Evolutionary conservation across 2,888 invertebrate species (phyloP).

Genomic region (Chaitophorus viminalis): DNA sequence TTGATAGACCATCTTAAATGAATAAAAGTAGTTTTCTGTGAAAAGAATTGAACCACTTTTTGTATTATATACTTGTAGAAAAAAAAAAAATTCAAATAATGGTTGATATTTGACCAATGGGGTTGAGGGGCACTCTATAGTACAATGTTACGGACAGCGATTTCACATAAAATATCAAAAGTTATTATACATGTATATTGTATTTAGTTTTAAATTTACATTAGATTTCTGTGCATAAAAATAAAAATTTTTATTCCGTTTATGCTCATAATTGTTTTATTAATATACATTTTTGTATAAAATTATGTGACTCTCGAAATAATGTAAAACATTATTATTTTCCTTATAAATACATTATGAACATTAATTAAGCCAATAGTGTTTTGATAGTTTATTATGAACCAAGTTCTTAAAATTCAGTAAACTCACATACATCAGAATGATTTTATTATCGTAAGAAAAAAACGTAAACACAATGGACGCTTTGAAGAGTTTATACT

Average conservation of each 20-base stretch:
- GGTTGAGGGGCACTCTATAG: background rate
- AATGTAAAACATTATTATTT: background rate
- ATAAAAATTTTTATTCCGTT: background rate
- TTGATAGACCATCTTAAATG: background rate
- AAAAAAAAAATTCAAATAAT: constrained; percentile 7
- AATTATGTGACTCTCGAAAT: background rate
- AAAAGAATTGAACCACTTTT: background rate
- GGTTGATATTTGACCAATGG: background rate
- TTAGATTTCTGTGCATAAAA: background rate
- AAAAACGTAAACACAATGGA: background rate
- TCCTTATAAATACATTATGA: background rate
- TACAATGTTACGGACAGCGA: background rate
- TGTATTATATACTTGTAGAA: background rate
- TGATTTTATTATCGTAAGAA: background rate
- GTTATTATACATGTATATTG: background rate
- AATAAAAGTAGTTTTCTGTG: background rate
- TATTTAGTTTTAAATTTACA: background rate
- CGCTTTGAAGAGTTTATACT: background rate
- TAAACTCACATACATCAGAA: background rate
- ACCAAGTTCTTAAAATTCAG: background rate
- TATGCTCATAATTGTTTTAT: background rate
- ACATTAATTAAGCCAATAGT: background rate
- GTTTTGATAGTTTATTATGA: background rate
- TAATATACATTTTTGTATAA: background rate
- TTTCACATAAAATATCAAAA: background rate